Conservation (phyloP, 2,888 invertebrate species). For the Ephialtes manifestator region DNA sequence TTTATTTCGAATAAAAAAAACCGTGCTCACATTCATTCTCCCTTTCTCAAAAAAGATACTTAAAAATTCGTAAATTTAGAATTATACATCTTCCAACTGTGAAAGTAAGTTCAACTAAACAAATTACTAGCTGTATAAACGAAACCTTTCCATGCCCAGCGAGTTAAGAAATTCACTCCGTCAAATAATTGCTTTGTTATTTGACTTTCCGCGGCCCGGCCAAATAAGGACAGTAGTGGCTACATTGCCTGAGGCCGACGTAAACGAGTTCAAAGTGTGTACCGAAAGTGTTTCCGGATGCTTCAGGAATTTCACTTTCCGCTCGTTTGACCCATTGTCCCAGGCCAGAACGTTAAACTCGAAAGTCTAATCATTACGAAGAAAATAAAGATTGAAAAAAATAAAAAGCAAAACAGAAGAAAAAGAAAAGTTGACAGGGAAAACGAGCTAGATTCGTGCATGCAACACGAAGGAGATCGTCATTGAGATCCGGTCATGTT, state of each 20-base stretch:
- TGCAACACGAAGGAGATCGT: slow-evolving; percentile 47
- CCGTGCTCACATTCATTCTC: background rate
- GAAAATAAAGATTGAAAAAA: slow-evolving; percentile 28
- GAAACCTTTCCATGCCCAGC: slow-evolving; percentile 33
- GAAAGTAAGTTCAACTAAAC: background rate
- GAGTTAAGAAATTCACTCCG: background rate
- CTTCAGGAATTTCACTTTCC: slow-evolving; percentile 68
- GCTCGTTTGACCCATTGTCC: slow-evolving; percentile 50
- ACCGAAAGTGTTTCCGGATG: slow-evolving; percentile 45
- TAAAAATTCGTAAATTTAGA: background rate
- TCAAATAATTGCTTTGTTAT: background rate
- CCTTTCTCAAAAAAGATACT: background rate
- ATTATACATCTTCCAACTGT: background rate
- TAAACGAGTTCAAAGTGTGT: slow-evolving; percentile 56
- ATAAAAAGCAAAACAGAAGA: slow-evolving; percentile 30
- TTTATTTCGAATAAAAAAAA: no score
- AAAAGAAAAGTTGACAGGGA: slow-evolving; percentile 53
- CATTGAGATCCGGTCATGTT: slow-evolving; percentile 23
- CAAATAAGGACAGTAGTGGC: background rate
- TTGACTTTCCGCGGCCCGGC: background rate
- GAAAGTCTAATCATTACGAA: slow-evolving; percentile 37
- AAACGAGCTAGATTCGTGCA: slow-evolving; percentile 55
- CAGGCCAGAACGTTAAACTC: background rate
- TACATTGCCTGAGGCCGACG: background rate
- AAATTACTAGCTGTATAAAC: background rate